Evolutionary conservation across 2,113 vertebrate genomes (phyloP).

Genomic region (pig (Sus scrofa)): T2T-Sscrofa CM000816.6:86415501-86416000

Average conservation of each 20-base stretch:
- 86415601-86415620: constrained; percentile 42
- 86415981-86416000: neutral
- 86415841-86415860: neutral
- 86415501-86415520: no score
- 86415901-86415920: accelerated
- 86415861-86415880: neutral
- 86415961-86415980: neutral
- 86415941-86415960: neutral
- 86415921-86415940: neutral
- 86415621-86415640: constrained; percentile 64
- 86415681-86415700: constrained; percentile 70
- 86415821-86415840: neutral
- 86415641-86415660: constrained; percentile 46
- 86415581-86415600: neutral
- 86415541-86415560: neutral
- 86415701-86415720: constrained; percentile 74
- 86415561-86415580: neutral
- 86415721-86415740: constrained; percentile 73
- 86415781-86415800: neutral
- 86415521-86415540: neutral
- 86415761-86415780: neutral
- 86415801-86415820: neutral
- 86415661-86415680: constrained; percentile 52
- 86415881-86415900: neutral
- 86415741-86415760: constrained; percentile 46